Conservation (phyloP, 2,888 invertebrate genomes). For the Lithosia quadra region DNA sequence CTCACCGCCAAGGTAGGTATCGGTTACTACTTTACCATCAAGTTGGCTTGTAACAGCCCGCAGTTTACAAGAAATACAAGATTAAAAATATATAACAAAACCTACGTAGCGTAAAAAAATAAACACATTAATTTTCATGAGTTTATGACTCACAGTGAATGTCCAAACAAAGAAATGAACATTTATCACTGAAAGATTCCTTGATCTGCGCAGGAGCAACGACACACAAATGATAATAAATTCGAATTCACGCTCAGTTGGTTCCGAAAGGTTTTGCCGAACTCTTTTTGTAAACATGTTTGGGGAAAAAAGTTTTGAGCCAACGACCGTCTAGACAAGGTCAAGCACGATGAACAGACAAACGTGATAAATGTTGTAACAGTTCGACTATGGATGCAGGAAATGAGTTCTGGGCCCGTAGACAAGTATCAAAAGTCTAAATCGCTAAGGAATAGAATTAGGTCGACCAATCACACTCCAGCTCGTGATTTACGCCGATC, state of each 20-base stretch:
- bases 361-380: slow-evolving; percentile 5
- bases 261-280: slow-evolving; percentile 35
- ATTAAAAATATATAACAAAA: neutral
- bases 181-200: neutral
- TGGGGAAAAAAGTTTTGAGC: slow-evolving; percentile 37
- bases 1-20: neutral
- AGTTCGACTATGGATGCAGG: neutral
- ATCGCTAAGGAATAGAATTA: too few relatives aligned
- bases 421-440: too few relatives aligned
- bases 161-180: neutral
- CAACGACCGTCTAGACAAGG: slow-evolving; percentile 54
- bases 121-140: neutral
- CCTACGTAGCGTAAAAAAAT: neutral
- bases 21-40: too few relatives aligned
- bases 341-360: slow-evolving; percentile 28
- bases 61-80: neutral
- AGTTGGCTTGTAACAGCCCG: too few relatives aligned
- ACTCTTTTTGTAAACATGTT: slow-evolving; percentile 28
- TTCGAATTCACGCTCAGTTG: slow-evolving; percentile 40
- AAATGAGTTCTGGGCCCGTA: too few relatives aligned
- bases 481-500: too few relatives aligned
- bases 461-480: too few relatives aligned
- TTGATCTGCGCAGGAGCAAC: neutral
- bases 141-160: neutral
- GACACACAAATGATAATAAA: slow-evolving; percentile 1